A percentile compares a stretch with the other conserved stretches of the same genome.
phyloP scores from a whole-genome alignment of 2,888 invertebrate species.

The Oscheius sp. region DNA sequence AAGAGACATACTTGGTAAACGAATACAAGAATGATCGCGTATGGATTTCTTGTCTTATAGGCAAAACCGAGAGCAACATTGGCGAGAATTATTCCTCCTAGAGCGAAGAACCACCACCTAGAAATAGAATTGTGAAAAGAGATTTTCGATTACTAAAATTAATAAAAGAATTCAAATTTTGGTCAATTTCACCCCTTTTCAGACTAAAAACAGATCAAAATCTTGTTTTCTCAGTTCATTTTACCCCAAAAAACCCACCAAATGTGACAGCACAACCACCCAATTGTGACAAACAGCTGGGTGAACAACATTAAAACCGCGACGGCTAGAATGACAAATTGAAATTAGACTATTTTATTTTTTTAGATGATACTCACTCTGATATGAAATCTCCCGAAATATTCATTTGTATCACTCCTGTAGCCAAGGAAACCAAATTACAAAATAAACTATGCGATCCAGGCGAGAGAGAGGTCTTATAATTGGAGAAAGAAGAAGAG shows the following conservation, averaged over 20 bases:
- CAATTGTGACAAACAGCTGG: neutral
- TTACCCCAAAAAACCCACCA: neutral
- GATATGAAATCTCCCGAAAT: neutral
- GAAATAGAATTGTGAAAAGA: neutral
- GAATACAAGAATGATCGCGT: neutral
- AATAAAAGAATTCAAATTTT: too few relatives aligned
- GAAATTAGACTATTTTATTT: neutral
- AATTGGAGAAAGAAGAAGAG: constrained; percentile 59
- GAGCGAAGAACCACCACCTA: neutral
- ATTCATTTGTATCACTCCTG: neutral
- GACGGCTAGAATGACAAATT: neutral
- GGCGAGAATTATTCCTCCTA: neutral
- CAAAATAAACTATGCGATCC: too few relatives aligned
- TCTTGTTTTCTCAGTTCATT: too few relatives aligned
- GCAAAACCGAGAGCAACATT: neutral
- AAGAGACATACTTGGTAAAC: neutral
- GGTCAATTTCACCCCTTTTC: too few relatives aligned
- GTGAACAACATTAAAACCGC: neutral
- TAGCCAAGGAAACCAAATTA: too few relatives aligned
- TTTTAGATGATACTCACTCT: neutral
- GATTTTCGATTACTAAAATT: too few relatives aligned
- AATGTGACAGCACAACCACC: neutral
- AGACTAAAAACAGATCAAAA: too few relatives aligned
- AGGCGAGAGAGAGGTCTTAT: too few relatives aligned
- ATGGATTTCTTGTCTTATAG: neutral